A percentile compares a stretch with the other conserved stretches of the same genome.
Conservation (phyloP, 2,888 invertebrate genomes). For the Erebia epiphron region DNA sequence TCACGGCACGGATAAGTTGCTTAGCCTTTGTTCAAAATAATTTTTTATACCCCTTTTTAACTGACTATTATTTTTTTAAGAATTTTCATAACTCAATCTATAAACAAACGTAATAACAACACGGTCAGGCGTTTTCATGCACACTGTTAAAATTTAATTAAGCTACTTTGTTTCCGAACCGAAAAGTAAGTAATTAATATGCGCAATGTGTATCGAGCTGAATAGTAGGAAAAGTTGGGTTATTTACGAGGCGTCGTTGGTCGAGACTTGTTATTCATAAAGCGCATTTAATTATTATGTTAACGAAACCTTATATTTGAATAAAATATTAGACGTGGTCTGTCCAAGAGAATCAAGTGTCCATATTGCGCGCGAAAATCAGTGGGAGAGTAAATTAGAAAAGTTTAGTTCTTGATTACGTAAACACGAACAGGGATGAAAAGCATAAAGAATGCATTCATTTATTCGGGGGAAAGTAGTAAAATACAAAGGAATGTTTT, state of each 20-base stretch:
- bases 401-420: conserved; percentile 52
- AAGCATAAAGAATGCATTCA: conserved; percentile 54
- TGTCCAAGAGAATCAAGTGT: conserved; percentile 75
- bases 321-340: conserved; percentile 75
- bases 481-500: conserved; percentile 78
- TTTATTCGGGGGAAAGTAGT: conserved; percentile 70
- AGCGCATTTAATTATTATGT: conserved; percentile 81
- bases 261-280: conserved; percentile 79
- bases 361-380: conserved; percentile 57
- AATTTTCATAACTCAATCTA: neutral
- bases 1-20: neutral
- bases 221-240: conserved; percentile 72
- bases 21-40: too few species aligned
- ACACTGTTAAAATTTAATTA: conserved; percentile 39
- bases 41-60: too few species aligned
- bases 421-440: conserved; percentile 45
- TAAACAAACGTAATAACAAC: conserved; percentile 19
- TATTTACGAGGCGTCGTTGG: conserved; percentile 71
- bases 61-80: neutral
- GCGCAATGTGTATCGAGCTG: conserved; percentile 73
- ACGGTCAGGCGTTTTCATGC: conserved; percentile 22
- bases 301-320: conserved; percentile 80
- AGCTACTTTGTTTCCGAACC: conserved; percentile 36
- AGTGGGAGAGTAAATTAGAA: conserved; percentile 48
- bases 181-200: conserved; percentile 62